A percentile compares a stretch with the other conserved stretches of the same genome.
These are phyloP conservation scores for Thaumatotibia leucotreta DNA, from an alignment of 1,140 invertebrate genomes.

Conservation along the genomic window DNA sequence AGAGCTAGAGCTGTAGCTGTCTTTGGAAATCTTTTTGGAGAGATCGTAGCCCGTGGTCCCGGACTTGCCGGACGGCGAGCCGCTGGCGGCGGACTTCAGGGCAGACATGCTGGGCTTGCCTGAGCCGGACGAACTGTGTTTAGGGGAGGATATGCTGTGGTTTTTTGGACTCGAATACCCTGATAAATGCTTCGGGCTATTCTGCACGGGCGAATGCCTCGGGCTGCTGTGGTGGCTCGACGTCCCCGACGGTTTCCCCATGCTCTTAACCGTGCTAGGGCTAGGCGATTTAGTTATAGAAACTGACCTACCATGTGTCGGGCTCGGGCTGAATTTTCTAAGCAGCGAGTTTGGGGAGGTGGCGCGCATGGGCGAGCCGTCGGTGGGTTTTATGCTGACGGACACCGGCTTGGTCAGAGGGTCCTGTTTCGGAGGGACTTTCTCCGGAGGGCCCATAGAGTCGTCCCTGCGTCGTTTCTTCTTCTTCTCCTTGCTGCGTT, in stretches of 20 bases:
- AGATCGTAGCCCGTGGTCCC: conserved; percentile 66
- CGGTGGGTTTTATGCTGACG: conserved; percentile 84
- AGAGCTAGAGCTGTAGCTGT: conserved; percentile 71
- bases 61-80: conserved; percentile 71
- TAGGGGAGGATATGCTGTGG: conserved; percentile 83
- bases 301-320: conserved; percentile 79
- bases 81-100: conserved; percentile 86
- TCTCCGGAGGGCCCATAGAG: conserved; percentile 91
- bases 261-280: conserved; percentile 77
- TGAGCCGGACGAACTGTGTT: conserved; percentile 84
- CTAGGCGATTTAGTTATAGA: conserved; percentile 74
- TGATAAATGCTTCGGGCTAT: conserved; percentile 83
- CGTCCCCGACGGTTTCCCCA: conserved; percentile 75
- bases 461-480: conserved; percentile 87
- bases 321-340: conserved; percentile 83
- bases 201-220: conserved; percentile 86
- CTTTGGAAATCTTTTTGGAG: conserved; percentile 75
- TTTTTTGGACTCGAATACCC: conserved; percentile 83
- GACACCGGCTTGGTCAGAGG: conserved; percentile 84
- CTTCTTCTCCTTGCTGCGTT: conserved; percentile 86
- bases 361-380: conserved; percentile 79
- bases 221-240: conserved; percentile 82
- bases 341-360: conserved; percentile 81
- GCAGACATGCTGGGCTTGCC: conserved; percentile 93
- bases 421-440: conserved; percentile 84